Conservation (phyloP, 1,140 invertebrate genomes). For the Aethina tumida region DNA sequence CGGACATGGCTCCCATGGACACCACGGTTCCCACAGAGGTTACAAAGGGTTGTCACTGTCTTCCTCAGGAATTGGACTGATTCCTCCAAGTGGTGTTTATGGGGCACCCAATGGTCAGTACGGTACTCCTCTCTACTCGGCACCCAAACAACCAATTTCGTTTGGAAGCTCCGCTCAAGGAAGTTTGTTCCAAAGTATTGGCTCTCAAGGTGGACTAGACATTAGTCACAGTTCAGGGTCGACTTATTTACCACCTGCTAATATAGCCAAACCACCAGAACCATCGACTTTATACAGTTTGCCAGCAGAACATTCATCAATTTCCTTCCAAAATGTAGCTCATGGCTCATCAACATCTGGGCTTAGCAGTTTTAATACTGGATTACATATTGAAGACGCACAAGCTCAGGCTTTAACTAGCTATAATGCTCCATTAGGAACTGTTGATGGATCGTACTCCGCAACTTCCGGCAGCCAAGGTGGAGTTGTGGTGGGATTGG, state of each 20-base stretch:
- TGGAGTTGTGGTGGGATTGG: slow-evolving; percentile 16
- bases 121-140: slow-evolving; percentile 41
- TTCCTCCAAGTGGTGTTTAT: slow-evolving; percentile 45
- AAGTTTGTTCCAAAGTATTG: slow-evolving; percentile 49
- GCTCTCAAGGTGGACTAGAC: slow-evolving; percentile 23
- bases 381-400: slow-evolving; percentile 26
- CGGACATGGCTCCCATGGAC: slow-evolving; percentile 6
- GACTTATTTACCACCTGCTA: slow-evolving; percentile 54
- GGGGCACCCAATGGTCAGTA: slow-evolving; percentile 43
- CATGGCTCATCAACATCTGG: slow-evolving; percentile 24
- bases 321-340: slow-evolving; percentile 27
- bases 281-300: slow-evolving; percentile 41
- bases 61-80: slow-evolving; percentile 38
- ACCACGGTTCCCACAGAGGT: slow-evolving; percentile 6
- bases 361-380: slow-evolving; percentile 19
- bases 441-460: slow-evolving; percentile 39
- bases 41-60: slow-evolving; percentile 19
- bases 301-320: slow-evolving; percentile 30
- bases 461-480: slow-evolving; percentile 34
- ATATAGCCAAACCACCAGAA: slow-evolving; percentile 35
- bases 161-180: slow-evolving; percentile 59
- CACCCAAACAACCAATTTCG: slow-evolving; percentile 49
- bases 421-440: slow-evolving; percentile 40
- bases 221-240: slow-evolving; percentile 36
- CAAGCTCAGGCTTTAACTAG: slow-evolving; percentile 41